Percentiles rank a stretch among this genome's conserved stretches.
These are phyloP conservation scores for Condylura cristata DNA, from an alignment of 2,113 vertebrate genomes.

Conservation along the genomic window DNA sequence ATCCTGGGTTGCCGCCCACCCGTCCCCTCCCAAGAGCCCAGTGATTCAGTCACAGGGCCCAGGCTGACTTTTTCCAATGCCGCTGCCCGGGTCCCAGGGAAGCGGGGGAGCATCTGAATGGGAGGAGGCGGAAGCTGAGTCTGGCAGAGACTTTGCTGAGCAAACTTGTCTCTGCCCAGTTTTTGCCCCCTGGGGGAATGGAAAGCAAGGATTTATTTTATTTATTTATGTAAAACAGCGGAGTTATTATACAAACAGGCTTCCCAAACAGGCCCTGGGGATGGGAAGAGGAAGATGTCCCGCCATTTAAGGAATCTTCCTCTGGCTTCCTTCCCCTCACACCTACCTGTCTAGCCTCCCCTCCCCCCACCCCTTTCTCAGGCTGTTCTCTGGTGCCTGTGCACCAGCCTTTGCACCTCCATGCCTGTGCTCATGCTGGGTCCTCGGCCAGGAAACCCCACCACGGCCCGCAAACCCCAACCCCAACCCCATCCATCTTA, in stretches of 20 bases:
- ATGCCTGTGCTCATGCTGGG: background rate
- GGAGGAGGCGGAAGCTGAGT: background rate
- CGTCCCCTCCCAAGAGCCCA: background rate
- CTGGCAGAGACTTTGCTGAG: constrained; percentile 21
- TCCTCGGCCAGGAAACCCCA: background rate
- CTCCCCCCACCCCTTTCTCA: background rate
- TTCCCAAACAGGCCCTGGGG: background rate
- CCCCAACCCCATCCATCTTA: background rate
- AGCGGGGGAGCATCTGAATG: background rate
- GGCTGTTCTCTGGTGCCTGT: too few relatives aligned
- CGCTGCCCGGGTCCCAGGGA: background rate
- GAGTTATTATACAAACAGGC: constrained; percentile 30
- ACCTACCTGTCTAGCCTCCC: background rate
- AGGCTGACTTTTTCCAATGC: background rate
- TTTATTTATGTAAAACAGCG: constrained; percentile 52
- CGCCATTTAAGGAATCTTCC: background rate
- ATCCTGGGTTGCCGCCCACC: background rate
- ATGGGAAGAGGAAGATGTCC: background rate
- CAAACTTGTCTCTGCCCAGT: constrained; percentile 25
- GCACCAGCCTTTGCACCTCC: background rate
- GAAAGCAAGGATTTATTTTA: constrained; percentile 48
- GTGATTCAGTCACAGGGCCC: background rate
- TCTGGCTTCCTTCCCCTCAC: background rate
- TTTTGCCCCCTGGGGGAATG: constrained; percentile 49
- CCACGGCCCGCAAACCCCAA: background rate